Conservation (phyloP, 1,140 invertebrate genomes). For the Harlomillsia oculata region DNA sequence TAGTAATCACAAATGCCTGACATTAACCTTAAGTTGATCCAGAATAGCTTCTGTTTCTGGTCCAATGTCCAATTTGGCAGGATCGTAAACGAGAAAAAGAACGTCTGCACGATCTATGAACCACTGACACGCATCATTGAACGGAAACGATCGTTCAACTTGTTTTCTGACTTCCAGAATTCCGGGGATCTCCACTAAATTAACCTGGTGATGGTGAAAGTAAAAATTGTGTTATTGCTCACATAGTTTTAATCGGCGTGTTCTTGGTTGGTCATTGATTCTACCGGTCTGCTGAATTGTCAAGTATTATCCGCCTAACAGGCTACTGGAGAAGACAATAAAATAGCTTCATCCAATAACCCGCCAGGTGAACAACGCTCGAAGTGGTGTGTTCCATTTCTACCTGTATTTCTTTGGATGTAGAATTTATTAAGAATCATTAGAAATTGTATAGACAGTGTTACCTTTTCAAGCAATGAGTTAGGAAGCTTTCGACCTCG, state of each 20-base stretch:
- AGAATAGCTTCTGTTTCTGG: conserved; percentile 87
- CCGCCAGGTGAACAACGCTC: conserved; percentile 38
- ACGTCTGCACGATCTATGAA: conserved; percentile 90
- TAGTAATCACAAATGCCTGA: conserved; percentile 65
- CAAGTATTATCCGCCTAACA: conserved; percentile 38
- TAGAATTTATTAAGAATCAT: background rate
- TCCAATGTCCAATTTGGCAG: conserved; percentile 86
- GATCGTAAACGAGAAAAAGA: conserved; percentile 90
- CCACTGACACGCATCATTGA: conserved; percentile 94
- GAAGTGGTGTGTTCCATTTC: background rate
- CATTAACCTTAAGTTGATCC: conserved; percentile 83
- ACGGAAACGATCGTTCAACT: conserved; percentile 82
- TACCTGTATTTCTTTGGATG: background rate
- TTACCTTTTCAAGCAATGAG: conserved; percentile 83
- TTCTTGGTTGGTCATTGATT: too few relatives aligned
- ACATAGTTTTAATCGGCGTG: too few relatives aligned
- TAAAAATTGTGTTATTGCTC: too few relatives aligned
- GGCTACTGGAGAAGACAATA: conserved; percentile 41
- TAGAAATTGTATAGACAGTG: too few relatives aligned
- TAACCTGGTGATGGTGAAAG: conserved; percentile 69
- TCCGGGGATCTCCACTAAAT: conserved; percentile 91
- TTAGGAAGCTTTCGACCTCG: conserved; percentile 69
- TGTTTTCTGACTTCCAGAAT: conserved; percentile 88
- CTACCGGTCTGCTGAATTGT: conserved; percentile 5
- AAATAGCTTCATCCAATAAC: conserved; percentile 38